phyloP scores from a whole-genome alignment of 2,888 invertebrate species.

The Philereme vetulata region DNA sequence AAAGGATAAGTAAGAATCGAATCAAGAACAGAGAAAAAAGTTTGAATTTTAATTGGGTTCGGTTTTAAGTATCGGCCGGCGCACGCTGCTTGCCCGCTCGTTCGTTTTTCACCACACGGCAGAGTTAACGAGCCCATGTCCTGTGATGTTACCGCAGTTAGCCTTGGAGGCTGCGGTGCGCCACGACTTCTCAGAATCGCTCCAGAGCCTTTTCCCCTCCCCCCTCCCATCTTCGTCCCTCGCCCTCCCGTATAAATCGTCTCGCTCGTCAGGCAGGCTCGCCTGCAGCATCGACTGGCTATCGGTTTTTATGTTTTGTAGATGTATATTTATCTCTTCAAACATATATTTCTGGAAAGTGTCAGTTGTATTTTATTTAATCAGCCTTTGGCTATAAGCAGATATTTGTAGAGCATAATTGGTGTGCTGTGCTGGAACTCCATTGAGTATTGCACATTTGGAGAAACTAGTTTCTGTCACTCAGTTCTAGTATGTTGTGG shows the following conservation, averaged over 20 bases:
- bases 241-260: constrained; percentile 57
- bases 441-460: no score
- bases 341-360: not conserved
- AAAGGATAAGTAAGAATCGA: constrained; percentile 16
- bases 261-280: constrained; percentile 57
- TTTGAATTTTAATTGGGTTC: constrained; percentile 64
- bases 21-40: constrained; percentile 41
- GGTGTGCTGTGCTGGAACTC: no score
- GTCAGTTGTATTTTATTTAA: no score
- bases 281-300: constrained; percentile 36
- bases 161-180: constrained; percentile 66
- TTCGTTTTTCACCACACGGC: constrained; percentile 68
- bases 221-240: constrained; percentile 43
- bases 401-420: no score
- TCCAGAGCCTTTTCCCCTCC: constrained; percentile 46
- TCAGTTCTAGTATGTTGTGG: no score
- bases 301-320: constrained; percentile 16
- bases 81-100: constrained; percentile 45
- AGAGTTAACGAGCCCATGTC: constrained; percentile 70
- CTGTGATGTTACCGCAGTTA: constrained; percentile 76
- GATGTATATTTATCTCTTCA: not conserved
- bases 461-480: no score
- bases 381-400: no score
- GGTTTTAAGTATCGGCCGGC: constrained; percentile 46
- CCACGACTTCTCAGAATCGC: constrained; percentile 74